Evolutionary conservation across 2,113 vertebrate genomes (phyloP).

Genomic region (Lasiurus borealis): DNA sequence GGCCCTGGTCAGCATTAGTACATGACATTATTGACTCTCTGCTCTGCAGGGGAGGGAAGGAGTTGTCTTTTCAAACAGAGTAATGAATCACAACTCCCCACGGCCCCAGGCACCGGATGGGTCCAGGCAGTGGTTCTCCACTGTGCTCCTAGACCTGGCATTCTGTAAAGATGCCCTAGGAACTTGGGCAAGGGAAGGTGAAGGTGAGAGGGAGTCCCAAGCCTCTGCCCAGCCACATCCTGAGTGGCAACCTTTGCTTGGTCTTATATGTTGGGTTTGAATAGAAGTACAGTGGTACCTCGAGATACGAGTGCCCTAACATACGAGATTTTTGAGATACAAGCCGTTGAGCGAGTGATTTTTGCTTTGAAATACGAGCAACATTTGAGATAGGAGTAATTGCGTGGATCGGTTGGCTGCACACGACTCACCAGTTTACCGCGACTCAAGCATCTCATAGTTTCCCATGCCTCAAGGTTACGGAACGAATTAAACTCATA

Average conservation of each 20-base stretch:
- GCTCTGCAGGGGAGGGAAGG: not conserved
- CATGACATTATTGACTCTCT: not conserved
- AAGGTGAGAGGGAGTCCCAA: not conserved
- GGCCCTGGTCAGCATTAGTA: not conserved
- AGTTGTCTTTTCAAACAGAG: not conserved
- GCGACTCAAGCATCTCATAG: too few relatives aligned
- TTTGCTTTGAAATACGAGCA: too few relatives aligned
- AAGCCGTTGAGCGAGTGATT: too few relatives aligned
- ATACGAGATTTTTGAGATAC: too few relatives aligned
- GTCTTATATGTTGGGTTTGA: not conserved
- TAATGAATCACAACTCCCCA: accelerated
- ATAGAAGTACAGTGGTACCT: too few relatives aligned
- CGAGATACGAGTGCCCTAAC: too few relatives aligned
- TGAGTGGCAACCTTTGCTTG: not conserved
- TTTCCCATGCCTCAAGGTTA: too few relatives aligned
- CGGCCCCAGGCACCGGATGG: not conserved
- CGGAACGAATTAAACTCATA: too few relatives aligned
- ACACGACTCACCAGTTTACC: too few relatives aligned
- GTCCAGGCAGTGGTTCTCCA: not conserved
- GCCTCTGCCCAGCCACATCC: not conserved
- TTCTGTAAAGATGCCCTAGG: not conserved
- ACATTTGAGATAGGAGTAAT: too few relatives aligned
- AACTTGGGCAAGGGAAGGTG: accelerated
- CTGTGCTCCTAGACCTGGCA: not conserved
- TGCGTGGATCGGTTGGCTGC: too few relatives aligned